phyloP scores from a whole-genome alignment of 2,888 invertebrate species.

The Andrena fulva region DNA sequence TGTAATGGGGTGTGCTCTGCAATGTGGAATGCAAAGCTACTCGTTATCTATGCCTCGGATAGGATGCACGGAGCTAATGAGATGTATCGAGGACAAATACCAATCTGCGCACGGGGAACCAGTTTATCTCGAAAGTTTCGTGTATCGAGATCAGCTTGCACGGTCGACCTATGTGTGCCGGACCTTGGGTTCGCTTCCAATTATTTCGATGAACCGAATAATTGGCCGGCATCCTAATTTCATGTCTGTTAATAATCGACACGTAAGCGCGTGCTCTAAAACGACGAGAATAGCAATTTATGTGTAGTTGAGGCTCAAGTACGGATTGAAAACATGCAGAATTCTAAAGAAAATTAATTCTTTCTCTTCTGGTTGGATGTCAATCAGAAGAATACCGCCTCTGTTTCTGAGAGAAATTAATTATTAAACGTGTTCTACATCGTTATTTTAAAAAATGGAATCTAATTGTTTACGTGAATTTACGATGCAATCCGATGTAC shows the following conservation, averaged over 20 bases:
- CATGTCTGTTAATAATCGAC: neutral
- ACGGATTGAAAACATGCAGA: neutral
- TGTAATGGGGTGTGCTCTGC: neutral
- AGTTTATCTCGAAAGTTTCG: slow-evolving; percentile 79
- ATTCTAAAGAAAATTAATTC: neutral
- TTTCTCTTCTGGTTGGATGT: no score
- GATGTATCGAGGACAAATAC: slow-evolving; percentile 82
- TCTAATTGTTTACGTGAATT: no score
- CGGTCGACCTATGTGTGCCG: slow-evolving; percentile 70
- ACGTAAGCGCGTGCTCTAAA: neutral
- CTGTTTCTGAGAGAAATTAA: no score
- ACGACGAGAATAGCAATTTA: neutral
- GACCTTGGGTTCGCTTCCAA: slow-evolving; percentile 35
- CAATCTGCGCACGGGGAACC: slow-evolving; percentile 71
- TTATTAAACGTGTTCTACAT: no score
- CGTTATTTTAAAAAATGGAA: no score
- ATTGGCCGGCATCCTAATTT: neutral
- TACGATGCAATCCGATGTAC: no score
- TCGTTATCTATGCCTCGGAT: slow-evolving; percentile 53
- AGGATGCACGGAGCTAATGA: slow-evolving; percentile 74
- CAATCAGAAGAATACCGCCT: no score
- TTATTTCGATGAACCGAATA: slow-evolving; percentile 37
- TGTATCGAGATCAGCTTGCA: slow-evolving; percentile 69
- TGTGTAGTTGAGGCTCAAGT: neutral
- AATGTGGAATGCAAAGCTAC: slow-evolving; percentile 28